phyloP scores from a whole-genome alignment of 2,888 invertebrate species.

The Rapana venosa region DNA sequence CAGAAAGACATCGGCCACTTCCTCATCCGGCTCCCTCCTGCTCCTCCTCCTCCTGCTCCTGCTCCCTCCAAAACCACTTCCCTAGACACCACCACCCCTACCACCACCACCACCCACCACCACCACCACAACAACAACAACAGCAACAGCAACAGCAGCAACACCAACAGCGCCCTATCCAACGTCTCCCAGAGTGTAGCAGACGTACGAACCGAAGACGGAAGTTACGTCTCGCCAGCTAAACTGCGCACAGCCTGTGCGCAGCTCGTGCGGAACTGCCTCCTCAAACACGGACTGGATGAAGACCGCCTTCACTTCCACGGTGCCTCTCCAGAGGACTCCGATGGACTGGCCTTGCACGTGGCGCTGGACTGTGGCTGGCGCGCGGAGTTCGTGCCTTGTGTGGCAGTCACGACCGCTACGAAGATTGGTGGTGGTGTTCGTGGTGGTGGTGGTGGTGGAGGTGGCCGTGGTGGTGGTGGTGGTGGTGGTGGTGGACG shows the following conservation, averaged over 20 bases:
- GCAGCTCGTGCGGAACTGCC: conserved; percentile 58
- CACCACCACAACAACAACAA: background rate
- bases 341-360: background rate
- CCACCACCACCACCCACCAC: background rate
- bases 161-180: background rate
- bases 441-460: background rate
- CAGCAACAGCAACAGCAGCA: background rate
- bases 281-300: conserved; percentile 49
- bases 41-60: too few species aligned
- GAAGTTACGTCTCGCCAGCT: conserved; percentile 62
- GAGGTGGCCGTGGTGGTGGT: background rate
- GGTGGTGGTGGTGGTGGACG: background rate
- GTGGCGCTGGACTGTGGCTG: conserved; percentile 39
- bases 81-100: background rate
- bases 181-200: background rate
- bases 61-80: background rate
- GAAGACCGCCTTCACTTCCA: background rate
- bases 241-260: conserved; percentile 60
- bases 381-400: conserved; percentile 44
- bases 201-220: conserved; percentile 61
- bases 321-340: conserved; percentile 1
- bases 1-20: conserved; percentile 31
- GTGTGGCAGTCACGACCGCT: conserved; percentile 11
- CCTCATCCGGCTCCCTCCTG: conserved; percentile 40
- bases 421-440: background rate